Evolutionary conservation across 2,113 vertebrate genomes (phyloP), one percentile per base, ranked within the genome.

Genomic region (Zosterops pallidus): DNA sequence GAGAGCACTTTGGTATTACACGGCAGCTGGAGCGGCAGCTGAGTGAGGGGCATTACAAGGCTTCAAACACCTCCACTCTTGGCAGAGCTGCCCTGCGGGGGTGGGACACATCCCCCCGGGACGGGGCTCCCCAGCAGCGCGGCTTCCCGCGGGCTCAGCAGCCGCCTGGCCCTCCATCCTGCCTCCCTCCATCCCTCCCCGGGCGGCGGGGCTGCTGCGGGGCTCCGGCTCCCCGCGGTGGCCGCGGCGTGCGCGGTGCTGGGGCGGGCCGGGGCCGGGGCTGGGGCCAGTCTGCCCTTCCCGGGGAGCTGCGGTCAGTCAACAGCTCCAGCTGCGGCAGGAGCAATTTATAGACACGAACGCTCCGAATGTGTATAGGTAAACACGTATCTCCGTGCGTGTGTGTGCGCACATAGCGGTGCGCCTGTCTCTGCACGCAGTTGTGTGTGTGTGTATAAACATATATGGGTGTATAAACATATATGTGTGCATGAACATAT

Each of bases 261-360:
- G 46, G 8, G 33, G 3, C 23, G 16, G 11, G 35, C 14, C 14
- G 17, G 37, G 39, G 39, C 39, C 39, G 39, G 39, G 39, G 9
- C 39, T 39, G 39, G 37, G 37, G 10, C 25, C 46, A 2, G 35
- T 35, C 35, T 35, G 70, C 47, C 62, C 1, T 6, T 17, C 7
- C 29, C 10, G 18, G 59, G 46, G 14, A 41, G 55, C 56, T 2
- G 75, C 2, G 2, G 4, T 1, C 0, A 16, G 4, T 1, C 0
- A 16, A 4, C 44, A 28, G 52, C 35, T 26, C 50, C 67, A 2
- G 4, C 50, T 28, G 56, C 6, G 1, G 4, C 7, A 2, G 20
- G 0, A 1, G 23, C 68, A 2, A 1, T 26, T 17, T 11, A 3
- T 8, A 1, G 2, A 29, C 2, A 2, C 18, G 1, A 2, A 0